A percentile compares a stretch with the other conserved stretches of the same genome.
Evolutionary conservation across 2,113 vertebrate species (phyloP).

Genomic region (Philantomba maxwellii): DNA sequence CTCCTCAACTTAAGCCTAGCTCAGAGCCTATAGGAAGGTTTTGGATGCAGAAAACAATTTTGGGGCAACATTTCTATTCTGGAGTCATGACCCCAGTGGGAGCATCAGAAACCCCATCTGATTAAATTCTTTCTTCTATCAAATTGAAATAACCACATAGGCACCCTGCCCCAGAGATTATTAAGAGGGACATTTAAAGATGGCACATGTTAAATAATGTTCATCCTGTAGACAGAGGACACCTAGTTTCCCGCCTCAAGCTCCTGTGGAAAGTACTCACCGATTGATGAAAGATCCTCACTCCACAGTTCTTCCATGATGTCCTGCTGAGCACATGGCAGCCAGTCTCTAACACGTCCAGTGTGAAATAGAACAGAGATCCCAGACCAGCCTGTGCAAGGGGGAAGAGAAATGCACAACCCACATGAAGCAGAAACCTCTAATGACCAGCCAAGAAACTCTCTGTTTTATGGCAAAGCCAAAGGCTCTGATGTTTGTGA

Average conservation of each 20-base stretch:
- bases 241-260: neutral
- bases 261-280: slow-evolving; percentile 65
- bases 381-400: slow-evolving; percentile 14
- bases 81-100: neutral
- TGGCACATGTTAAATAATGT: neutral
- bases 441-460: neutral
- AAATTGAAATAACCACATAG: neutral
- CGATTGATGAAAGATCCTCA: fast-evolving
- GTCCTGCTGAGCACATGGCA: slow-evolving; percentile 76
- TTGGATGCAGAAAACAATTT: neutral
- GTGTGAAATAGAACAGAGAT: slow-evolving; percentile 71
- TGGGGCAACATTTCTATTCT: neutral
- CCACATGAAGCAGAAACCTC: neutral
- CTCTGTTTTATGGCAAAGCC: neutral
- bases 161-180: neutral
- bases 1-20: neutral
- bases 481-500: neutral
- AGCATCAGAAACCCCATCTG: neutral
- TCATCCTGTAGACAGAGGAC: neutral
- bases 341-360: slow-evolving; percentile 75
- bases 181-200: neutral
- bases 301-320: slow-evolving; percentile 42
- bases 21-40: neutral
- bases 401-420: neutral
- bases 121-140: neutral